Conservation (phyloP, 2,888 invertebrate genomes). For the Cerceris ruficornis region DNA sequence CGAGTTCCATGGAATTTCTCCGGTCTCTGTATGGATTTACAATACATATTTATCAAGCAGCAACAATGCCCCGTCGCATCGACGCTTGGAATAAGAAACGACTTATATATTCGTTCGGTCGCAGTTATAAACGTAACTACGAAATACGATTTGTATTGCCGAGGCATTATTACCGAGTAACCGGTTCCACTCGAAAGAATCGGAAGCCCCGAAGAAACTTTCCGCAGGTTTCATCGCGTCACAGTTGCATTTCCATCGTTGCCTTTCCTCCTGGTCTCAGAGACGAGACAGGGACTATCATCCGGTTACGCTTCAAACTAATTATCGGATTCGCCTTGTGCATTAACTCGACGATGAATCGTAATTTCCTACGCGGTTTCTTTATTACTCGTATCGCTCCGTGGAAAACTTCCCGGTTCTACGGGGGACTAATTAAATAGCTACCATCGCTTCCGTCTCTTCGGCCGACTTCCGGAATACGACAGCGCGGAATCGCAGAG, state of each 20-base stretch:
- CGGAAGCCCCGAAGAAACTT: no score
- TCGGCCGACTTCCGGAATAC: slow-evolving; percentile 53
- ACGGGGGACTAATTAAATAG: slow-evolving; percentile 62
- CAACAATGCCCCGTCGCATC: background rate
- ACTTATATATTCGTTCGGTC: no score
- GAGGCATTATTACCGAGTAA: no score
- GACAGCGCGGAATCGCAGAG: slow-evolving; percentile 36
- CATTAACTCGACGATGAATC: slow-evolving; percentile 43
- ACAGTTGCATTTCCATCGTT: background rate
- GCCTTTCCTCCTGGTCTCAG: background rate
- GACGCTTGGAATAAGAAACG: no score
- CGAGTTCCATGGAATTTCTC: slow-evolving; percentile 12
- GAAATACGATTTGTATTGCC: no score
- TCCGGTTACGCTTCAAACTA: slow-evolving; percentile 46
- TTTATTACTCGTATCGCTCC: slow-evolving; percentile 14
- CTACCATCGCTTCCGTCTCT: slow-evolving; percentile 26
- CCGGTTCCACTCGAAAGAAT: no score
- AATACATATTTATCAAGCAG: slow-evolving; percentile 43
- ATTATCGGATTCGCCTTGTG: slow-evolving; percentile 49
- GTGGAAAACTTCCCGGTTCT: slow-evolving; percentile 17
- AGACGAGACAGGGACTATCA: background rate
- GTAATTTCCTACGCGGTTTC: slow-evolving; percentile 38
- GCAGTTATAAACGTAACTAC: no score
- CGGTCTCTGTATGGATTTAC: slow-evolving; percentile 39
- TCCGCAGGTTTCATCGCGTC: background rate